Percentiles rank a stretch among this genome's conserved stretches.
Conservation (phyloP, 1,140 invertebrate species). For the Akabosia matsudoensis region DNA sequence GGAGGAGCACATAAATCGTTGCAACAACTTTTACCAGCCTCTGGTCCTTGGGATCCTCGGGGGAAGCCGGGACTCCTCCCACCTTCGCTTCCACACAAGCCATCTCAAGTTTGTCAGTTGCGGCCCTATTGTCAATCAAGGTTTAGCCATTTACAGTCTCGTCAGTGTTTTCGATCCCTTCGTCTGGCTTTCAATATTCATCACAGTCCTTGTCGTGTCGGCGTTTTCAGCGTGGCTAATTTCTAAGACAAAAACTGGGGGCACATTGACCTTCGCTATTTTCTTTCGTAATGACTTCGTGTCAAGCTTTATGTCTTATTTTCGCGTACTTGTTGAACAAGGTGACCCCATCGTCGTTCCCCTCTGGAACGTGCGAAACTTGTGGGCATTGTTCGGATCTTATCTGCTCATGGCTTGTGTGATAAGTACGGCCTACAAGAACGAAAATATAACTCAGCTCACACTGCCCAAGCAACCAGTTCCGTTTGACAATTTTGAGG, state of each 20-base stretch:
- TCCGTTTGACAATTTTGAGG: slow-evolving; percentile 1
- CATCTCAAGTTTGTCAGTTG: neutral
- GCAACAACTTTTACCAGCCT: too few species aligned
- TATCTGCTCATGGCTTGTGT: neutral
- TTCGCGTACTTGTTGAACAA: neutral
- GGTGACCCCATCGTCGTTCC: neutral
- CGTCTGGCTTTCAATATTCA: neutral
- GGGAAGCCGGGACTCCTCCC: too few species aligned
- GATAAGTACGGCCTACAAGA: neutral
- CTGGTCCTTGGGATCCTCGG: too few species aligned
- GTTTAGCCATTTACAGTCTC: neutral
- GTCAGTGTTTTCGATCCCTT: neutral
- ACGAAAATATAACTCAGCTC: neutral
- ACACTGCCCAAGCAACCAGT: neutral
- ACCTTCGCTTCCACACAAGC: too few species aligned
- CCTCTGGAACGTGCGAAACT: neutral
- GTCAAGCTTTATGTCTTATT: neutral
- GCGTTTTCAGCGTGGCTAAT: neutral
- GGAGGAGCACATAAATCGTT: too few species aligned
- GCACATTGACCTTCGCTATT: too few species aligned
- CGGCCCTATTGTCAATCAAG: neutral
- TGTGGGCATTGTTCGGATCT: neutral
- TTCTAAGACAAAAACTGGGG: neutral
- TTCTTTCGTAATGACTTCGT: too few species aligned
- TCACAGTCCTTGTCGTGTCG: neutral